Percentiles rank a stretch among this genome's conserved stretches.
These are phyloP conservation scores for Manduca sexta DNA, from an alignment of 1,140 invertebrate species.

Conservation along the genomic window DNA sequence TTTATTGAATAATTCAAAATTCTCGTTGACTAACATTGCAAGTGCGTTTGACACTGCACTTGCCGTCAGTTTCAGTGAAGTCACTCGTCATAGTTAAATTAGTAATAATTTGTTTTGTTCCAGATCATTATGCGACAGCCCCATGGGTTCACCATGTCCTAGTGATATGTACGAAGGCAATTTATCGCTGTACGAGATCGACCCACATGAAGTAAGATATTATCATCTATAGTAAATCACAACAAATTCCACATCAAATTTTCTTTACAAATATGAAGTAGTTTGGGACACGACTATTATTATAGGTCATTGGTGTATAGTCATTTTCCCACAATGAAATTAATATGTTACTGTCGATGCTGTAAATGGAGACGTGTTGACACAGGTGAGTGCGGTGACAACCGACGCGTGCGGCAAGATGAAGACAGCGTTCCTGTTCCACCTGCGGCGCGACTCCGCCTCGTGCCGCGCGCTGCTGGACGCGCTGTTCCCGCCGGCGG, in stretches of 20 bases:
- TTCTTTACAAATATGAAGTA: no score
- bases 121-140: slow-evolving; percentile 55
- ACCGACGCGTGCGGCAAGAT: slow-evolving; percentile 73
- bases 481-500: slow-evolving; percentile 76
- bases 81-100: no score
- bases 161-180: slow-evolving; percentile 73
- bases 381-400: slow-evolving; percentile 33
- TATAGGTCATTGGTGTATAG: background rate
- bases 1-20: no score
- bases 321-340: background rate
- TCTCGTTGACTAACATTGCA: no score
- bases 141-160: slow-evolving; percentile 55
- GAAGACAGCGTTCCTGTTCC: slow-evolving; percentile 86
- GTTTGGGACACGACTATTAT: no score
- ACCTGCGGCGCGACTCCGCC: slow-evolving; percentile 71
- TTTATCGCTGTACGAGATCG: slow-evolving; percentile 80
- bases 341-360: background rate
- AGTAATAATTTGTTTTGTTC: slow-evolving; percentile 1
- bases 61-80: no score
- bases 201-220: slow-evolving; percentile 79
- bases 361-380: no score
- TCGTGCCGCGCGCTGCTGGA: slow-evolving; percentile 78
- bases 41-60: no score
- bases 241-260: no score
- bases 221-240: no score